phyloP scores from a whole-genome alignment of 92 coral and sea anemone genomes.

The Galaxea fascicularis region DNA sequence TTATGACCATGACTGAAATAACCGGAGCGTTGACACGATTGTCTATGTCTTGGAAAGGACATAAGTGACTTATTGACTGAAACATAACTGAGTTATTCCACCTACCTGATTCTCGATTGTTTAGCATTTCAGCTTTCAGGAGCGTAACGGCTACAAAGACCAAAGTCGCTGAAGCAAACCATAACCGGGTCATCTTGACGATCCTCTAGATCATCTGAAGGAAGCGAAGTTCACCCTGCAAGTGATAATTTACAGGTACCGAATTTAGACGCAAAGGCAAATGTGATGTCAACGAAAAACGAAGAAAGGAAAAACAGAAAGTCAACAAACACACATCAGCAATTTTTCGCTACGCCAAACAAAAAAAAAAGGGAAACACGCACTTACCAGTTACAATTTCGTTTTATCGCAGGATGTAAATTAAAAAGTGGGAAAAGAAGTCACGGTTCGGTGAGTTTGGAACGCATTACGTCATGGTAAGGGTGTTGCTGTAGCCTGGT shows the following conservation, averaged over 20 bases:
- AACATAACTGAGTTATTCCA: slow-evolving; percentile 8
- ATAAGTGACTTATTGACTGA: neutral
- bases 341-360: neutral
- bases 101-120: slow-evolving; percentile 45
- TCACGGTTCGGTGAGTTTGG: slow-evolving; percentile 18
- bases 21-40: neutral
- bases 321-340: neutral
- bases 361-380: neutral
- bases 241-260: slow-evolving; percentile 29
- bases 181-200: slow-evolving; percentile 67
- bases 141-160: slow-evolving; percentile 45
- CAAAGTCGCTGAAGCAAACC: slow-evolving; percentile 71
- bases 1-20: neutral
- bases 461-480: slow-evolving; percentile 28
- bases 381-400: slow-evolving; percentile 31
- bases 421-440: neutral
- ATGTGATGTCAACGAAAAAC: slow-evolving; percentile 7
- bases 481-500: slow-evolving; percentile 2
- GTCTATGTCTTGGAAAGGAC: neutral
- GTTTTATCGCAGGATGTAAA: neutral
- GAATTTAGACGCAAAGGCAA: neutral
- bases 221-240: slow-evolving; percentile 25
- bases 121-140: slow-evolving; percentile 40
- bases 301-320: neutral
- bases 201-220: slow-evolving; percentile 65